phyloP scores from a whole-genome alignment of 30 jellyfish, hydroid and myxozoan genomes.

The Rhopilema esculentum region DNA sequence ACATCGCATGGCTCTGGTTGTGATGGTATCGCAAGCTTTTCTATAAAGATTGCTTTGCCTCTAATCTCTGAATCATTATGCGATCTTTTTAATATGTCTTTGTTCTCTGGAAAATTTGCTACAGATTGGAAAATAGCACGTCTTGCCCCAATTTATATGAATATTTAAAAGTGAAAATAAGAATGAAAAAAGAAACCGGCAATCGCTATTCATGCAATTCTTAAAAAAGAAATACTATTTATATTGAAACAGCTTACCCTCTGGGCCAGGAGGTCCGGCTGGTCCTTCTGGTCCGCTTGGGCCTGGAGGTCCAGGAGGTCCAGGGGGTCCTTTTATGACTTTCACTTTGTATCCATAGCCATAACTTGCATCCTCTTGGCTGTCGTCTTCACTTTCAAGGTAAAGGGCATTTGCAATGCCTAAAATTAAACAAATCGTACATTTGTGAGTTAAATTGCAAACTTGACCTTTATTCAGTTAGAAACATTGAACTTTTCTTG shows the following conservation, averaged over 20 bases:
- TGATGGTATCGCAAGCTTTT: slow-evolving; percentile 47
- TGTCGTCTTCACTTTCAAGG: slow-evolving; percentile 4
- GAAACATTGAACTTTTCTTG: neutral
- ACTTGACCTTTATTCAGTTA: neutral
- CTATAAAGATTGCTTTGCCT: slow-evolving; percentile 46
- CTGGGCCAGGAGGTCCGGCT: slow-evolving; percentile 13
- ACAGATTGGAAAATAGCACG: slow-evolving; percentile 39
- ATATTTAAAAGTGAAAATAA: no score
- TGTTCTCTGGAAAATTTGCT: slow-evolving; percentile 28
- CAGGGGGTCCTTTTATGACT: slow-evolving; percentile 42
- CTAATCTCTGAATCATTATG: slow-evolving; percentile 28
- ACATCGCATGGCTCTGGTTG: slow-evolving; percentile 47
- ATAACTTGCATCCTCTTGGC: neutral
- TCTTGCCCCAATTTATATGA: slow-evolving; percentile 1
- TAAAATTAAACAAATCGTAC: neutral
- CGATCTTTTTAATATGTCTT: slow-evolving; percentile 37
- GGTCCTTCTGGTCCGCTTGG: slow-evolving; percentile 38
- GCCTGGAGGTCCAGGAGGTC: slow-evolving; percentile 56
- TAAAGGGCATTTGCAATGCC: slow-evolving; percentile 29
- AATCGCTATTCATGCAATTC: no score
- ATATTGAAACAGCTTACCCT: slow-evolving; percentile 1
- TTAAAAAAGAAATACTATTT: no score
- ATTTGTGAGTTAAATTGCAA: neutral
- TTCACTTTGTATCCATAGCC: slow-evolving; percentile 10
- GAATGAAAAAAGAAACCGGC: no score